Evolutionary conservation across 1,140 invertebrate genomes (phyloP).

Genomic region (Brachionus rubens): DNA sequence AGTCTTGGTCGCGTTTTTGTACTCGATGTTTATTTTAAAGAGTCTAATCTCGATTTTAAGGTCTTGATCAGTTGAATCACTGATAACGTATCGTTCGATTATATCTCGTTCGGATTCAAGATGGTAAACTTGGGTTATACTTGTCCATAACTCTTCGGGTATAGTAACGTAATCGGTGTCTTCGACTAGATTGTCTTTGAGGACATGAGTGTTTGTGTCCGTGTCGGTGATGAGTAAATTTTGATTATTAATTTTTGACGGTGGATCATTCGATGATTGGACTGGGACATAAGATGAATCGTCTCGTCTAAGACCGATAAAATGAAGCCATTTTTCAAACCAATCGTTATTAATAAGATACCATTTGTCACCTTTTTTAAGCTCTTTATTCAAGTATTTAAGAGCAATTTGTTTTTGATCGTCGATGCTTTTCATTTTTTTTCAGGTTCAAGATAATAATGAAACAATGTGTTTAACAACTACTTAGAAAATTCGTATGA

Average conservation of each 20-base stretch:
- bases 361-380: constrained; percentile 25
- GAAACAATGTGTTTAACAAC: no score
- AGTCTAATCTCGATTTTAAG: constrained; percentile 36
- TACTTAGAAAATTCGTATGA: no score
- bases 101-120: neutral
- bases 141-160: constrained; percentile 2
- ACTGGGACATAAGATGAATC: neutral
- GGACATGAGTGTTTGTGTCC: neutral
- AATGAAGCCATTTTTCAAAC: constrained; percentile 16
- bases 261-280: neutral
- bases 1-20: neutral
- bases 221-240: neutral
- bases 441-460: no score
- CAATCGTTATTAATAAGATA: constrained; percentile 18
- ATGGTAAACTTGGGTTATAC: neutral
- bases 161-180: constrained; percentile 9
- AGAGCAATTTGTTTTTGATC: constrained; percentile 23
- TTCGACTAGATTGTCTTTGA: neutral
- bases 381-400: constrained; percentile 21
- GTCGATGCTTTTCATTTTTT: constrained; percentile 25
- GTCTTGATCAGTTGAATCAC: neutral
- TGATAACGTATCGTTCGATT: neutral
- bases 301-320: neutral
- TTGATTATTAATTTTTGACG: constrained; percentile 7
- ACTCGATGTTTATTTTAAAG: neutral